A percentile compares a stretch with the other conserved stretches of the same genome.
Conservation (phyloP, 2,113 vertebrate genomes). For the Archilochus colubris region DNA sequence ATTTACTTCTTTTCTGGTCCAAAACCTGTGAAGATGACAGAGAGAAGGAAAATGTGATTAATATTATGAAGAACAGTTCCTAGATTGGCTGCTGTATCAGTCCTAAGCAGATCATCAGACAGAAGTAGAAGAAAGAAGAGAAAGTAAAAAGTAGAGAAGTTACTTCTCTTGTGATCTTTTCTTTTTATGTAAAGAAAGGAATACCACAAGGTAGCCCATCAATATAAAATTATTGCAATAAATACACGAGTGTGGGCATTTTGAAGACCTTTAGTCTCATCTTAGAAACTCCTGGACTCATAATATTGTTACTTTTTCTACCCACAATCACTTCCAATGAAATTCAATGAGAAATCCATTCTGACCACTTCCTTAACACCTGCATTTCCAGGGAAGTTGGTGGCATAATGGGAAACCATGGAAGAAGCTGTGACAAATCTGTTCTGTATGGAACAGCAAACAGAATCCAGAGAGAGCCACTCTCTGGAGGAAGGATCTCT, state of each 20-base stretch:
- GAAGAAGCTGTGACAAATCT: neutral
- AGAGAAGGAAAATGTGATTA: constrained; percentile 65
- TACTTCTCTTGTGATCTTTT: neutral
- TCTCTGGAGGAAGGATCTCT: neutral
- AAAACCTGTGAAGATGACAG: constrained; percentile 63
- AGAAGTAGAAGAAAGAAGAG: neutral
- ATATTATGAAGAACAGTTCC: constrained; percentile 54
- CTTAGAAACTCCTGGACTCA: neutral
- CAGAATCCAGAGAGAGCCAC: neutral
- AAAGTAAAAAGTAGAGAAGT: neutral
- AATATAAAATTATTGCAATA: neutral
- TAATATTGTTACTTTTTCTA: neutral
- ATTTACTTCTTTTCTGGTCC: constrained; percentile 68
- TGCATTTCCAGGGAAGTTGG: neutral
- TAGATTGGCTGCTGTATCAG: constrained; percentile 54
- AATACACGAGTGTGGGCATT: neutral
- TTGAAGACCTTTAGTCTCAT: neutral
- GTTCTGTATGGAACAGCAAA: neutral
- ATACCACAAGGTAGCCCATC: neutral
- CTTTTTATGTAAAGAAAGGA: neutral
- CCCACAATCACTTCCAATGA: neutral
- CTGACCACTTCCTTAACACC: neutral
- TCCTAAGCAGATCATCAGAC: neutral
- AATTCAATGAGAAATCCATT: neutral
- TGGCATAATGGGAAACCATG: neutral